These are phyloP conservation scores for Pelobates fuscus DNA, from an alignment of 2,113 vertebrate species.

Conservation along the genomic window DNA sequence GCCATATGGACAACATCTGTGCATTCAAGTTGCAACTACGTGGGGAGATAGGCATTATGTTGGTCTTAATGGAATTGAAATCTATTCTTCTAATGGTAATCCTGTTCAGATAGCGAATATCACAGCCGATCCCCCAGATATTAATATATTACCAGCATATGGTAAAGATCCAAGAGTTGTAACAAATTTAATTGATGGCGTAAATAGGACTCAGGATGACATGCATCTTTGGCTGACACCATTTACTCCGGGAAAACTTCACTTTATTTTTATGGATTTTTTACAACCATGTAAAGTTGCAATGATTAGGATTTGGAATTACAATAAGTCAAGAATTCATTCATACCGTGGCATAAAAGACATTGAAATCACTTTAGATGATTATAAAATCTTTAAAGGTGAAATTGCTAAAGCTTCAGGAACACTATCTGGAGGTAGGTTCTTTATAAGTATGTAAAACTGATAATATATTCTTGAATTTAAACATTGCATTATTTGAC, in stretches of 20 bases:
- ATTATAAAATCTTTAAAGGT: conserved; percentile 85
- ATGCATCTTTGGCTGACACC: conserved; percentile 97
- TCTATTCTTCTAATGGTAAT: conserved; percentile 86
- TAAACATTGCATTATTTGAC: too few species aligned
- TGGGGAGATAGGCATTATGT: conserved; percentile 98
- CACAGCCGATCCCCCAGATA: conserved; percentile 85
- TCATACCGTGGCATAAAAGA: conserved; percentile 91
- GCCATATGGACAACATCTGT: conserved; percentile 81
- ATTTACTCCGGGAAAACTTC: conserved; percentile 80
- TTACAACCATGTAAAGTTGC: conserved; percentile 78
- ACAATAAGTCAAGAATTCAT: conserved; percentile 97
- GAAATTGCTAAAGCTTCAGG: conserved; percentile 98
- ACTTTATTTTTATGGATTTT: conserved; percentile 83
- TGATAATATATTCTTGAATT: too few species aligned
- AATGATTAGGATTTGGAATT: conserved; percentile 97
- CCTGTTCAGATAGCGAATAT: conserved; percentile 77
- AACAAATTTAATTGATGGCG: conserved; percentile 82
- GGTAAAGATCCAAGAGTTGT: conserved; percentile 84
- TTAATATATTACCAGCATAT: conserved; percentile 88
- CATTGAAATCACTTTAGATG: conserved; percentile 82
- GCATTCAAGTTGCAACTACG: conserved; percentile 84
- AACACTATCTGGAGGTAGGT: conserved; percentile 85
- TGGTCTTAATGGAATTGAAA: conserved; percentile 91
- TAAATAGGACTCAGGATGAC: conserved; percentile 94
- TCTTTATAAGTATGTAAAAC: too few species aligned